Conservation (phyloP, 2,888 invertebrate species). For the Tuberolachnus salignus region DNA sequence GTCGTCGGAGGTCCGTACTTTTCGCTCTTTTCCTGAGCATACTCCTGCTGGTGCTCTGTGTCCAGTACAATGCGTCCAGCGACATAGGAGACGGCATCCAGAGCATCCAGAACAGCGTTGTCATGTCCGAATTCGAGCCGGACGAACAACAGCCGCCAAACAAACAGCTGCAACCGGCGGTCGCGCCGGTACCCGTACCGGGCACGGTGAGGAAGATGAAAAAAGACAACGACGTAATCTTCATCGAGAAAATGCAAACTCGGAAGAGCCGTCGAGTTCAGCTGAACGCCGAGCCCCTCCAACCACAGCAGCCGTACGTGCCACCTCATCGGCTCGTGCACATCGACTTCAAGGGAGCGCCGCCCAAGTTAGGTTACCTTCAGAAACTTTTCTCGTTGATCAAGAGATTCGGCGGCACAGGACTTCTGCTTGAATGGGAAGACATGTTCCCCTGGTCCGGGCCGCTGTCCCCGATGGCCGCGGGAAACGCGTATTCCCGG, state of each 20-base stretch:
- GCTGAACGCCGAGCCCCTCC: slow-evolving; percentile 61
- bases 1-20: slow-evolving; percentile 65
- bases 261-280: slow-evolving; percentile 34
- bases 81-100: slow-evolving; percentile 40
- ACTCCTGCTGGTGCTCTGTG: slow-evolving; percentile 64
- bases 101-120: slow-evolving; percentile 29
- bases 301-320: slow-evolving; percentile 63
- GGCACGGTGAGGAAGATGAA: slow-evolving; percentile 14
- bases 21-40: slow-evolving; percentile 63
- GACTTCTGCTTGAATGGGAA: slow-evolving; percentile 77
- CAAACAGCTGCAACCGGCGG: not conserved
- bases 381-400: slow-evolving; percentile 68
- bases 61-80: slow-evolving; percentile 62
- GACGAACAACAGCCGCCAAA: not conserved
- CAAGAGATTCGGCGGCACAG: slow-evolving; percentile 73
- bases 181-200: slow-evolving; percentile 6
- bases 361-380: slow-evolving; percentile 70
- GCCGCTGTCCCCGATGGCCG: slow-evolving; percentile 66
- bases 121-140: slow-evolving; percentile 33
- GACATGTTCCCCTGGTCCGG: slow-evolving; percentile 81
- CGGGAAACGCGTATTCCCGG: slow-evolving; percentile 69
- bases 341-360: slow-evolving; percentile 79
- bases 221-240: slow-evolving; percentile 25
- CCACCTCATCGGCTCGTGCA: slow-evolving; percentile 71
- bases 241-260: slow-evolving; percentile 41